These are phyloP conservation scores for Siniperca knerii DNA, from an alignment of 2,113 vertebrate genomes.

Conservation along the genomic window DNA sequence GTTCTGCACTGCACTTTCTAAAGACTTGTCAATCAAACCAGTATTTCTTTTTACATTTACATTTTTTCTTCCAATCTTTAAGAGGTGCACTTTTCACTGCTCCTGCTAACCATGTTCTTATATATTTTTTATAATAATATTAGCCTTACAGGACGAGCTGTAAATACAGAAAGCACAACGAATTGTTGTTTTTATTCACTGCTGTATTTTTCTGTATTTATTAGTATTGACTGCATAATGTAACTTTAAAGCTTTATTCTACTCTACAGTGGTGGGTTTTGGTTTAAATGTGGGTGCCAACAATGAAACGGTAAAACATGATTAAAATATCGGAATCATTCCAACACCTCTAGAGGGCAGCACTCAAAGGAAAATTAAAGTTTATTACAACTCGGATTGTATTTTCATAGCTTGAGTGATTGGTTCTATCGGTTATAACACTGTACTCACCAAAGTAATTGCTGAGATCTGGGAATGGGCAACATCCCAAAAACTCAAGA, in stretches of 20 bases:
- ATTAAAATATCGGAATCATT: not conserved
- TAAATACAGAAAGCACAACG: not conserved
- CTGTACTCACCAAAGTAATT: no score
- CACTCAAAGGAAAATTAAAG: not conserved
- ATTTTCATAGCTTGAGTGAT: not conserved
- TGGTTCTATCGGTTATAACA: no score
- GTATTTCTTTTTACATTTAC: not conserved
- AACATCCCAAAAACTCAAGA: not conserved
- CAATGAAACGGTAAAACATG: not conserved
- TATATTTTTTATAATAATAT: not conserved
- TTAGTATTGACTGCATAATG: not conserved
- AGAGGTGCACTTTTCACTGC: not conserved
- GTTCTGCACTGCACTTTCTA: not conserved
- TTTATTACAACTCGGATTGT: not conserved
- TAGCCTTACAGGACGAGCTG: not conserved
- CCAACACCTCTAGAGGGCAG: not conserved
- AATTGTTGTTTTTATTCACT: not conserved
- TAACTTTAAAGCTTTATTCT: not conserved
- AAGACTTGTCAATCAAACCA: conserved; percentile 38
- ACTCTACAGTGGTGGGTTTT: not conserved
- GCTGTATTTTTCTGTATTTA: not conserved
- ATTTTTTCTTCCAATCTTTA: not conserved
- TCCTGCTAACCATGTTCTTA: not conserved
- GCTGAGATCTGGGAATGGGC: no score
- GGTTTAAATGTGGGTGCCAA: not conserved